Evolutionary conservation across 2,113 vertebrate species (phyloP), one percentile per base, ranked within the genome.

Genomic region (Pristiophorus japonicus): DNA sequence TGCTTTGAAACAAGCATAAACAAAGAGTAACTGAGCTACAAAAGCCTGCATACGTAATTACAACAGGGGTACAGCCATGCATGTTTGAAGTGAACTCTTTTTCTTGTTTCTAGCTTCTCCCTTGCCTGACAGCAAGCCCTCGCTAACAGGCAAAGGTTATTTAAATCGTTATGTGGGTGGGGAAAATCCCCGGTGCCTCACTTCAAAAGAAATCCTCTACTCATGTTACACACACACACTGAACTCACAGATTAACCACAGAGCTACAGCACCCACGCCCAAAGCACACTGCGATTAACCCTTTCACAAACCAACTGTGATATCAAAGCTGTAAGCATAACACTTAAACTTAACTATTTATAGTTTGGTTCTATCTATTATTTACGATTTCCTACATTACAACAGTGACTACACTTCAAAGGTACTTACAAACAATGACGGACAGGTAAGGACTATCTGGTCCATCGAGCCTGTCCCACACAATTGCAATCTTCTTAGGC

Each of bases 161-260:
- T 94, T 94, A 67, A 94, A 94, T 67, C 6, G 42, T 27, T 70
- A 47, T 95, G 97, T 96, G 96, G 97, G 97, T 96, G 97, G 97
- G 97, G 96, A 97, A 97, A 98, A 96, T 96, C 97, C 97, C 97
- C 94, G 96, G 96, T 97, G 96, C 97, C 97, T 97, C 95, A 97
- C 97, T 97, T 97, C 97, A 97, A 98, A 97, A 97, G 96, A 96
- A 96, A 97, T 96, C 97, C 95, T 96, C 97, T 96, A 96, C 97
- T 97, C 97, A 96, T 96, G 96, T 66, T 85, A 55, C 96, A 96
- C 96, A 95, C 95, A 96, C 96, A 96, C 95, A 96, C 96, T 96
- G 96, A 94, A 96, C 30, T 96, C 34, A 12, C 96, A 96, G 96
- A 96, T 75, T 92, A 96, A 96, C 96, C 96, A 0, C 95, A 96